phyloP scores from a whole-genome alignment of 2,797 vertebrate genomes.

The Lophotriccus pileatus region DNA sequence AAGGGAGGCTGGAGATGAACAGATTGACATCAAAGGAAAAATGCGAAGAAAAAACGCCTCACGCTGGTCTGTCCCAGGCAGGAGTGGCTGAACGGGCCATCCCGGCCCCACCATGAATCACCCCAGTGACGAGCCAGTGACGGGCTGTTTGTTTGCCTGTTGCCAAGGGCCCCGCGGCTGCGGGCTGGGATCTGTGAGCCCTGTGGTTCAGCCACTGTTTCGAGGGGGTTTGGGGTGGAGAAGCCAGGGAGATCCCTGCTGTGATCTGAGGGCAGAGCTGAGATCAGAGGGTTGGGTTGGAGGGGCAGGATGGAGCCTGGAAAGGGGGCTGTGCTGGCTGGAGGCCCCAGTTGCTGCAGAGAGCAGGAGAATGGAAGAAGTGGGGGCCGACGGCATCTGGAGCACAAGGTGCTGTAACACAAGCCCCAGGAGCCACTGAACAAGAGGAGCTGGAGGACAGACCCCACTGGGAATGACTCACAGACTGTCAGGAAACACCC shows the following conservation, averaged over 20 bases:
- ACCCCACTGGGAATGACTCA: neutral
- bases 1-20: neutral
- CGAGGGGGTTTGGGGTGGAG: neutral
- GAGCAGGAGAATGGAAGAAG: neutral
- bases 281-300: neutral
- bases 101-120: neutral
- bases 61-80: neutral
- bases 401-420: neutral
- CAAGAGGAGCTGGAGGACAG: neutral
- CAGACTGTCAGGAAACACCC: neutral
- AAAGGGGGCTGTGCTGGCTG: neutral
- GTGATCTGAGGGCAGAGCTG: neutral
- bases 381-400: neutral
- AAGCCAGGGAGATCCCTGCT: neutral
- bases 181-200: neutral
- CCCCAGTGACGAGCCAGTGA: rapidly evolving
- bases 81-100: neutral
- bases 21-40: neutral
- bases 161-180: neutral
- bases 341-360: rapidly evolving
- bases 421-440: neutral
- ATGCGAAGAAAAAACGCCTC: neutral
- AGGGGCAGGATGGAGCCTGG: neutral
- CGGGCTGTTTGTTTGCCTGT: conserved; percentile 19
- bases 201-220: neutral